Conservation (phyloP, 2,888 invertebrate genomes). For the Pharmacophagus antenor region DNA sequence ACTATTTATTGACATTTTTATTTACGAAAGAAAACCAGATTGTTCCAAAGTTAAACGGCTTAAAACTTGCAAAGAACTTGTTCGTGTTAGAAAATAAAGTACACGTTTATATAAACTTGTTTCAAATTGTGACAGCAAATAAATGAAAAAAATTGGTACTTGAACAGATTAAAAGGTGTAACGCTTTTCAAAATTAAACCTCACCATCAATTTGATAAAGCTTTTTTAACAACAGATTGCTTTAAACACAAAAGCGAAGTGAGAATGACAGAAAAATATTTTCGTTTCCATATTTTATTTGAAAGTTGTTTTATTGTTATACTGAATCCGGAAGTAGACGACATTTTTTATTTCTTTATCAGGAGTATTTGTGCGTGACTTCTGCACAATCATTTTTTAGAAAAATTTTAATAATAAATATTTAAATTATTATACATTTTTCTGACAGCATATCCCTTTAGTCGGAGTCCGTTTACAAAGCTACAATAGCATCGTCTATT, state of each 20-base stretch:
- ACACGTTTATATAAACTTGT: constrained; percentile 4
- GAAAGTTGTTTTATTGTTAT: neutral
- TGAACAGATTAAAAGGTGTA: constrained; percentile 11
- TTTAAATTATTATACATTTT: too few species aligned
- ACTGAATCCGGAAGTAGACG: neutral
- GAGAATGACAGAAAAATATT: too few species aligned
- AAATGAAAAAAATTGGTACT: constrained; percentile 4
- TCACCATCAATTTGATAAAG: constrained; percentile 24
- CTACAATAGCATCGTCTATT: too few species aligned
- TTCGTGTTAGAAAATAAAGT: neutral
- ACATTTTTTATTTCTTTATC: neutral
- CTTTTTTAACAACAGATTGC: constrained; percentile 24
- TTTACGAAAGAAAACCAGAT: constrained; percentile 12
- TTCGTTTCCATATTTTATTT: neutral
- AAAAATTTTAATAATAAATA: too few species aligned
- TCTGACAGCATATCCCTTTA: too few species aligned
- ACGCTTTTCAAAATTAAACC: constrained; percentile 3
- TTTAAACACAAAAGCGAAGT: too few species aligned
- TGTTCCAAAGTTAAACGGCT: constrained; percentile 4
- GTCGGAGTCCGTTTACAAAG: too few species aligned
- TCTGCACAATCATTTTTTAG: too few species aligned
- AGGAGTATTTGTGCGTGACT: too few species aligned
- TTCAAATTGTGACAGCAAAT: constrained; percentile 3
- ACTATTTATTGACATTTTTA: neutral
- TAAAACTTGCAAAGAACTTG: neutral